Base-by-base conservation (phyloP, 2,888 invertebrate species). In the Laspeyria flexula region DNA sequence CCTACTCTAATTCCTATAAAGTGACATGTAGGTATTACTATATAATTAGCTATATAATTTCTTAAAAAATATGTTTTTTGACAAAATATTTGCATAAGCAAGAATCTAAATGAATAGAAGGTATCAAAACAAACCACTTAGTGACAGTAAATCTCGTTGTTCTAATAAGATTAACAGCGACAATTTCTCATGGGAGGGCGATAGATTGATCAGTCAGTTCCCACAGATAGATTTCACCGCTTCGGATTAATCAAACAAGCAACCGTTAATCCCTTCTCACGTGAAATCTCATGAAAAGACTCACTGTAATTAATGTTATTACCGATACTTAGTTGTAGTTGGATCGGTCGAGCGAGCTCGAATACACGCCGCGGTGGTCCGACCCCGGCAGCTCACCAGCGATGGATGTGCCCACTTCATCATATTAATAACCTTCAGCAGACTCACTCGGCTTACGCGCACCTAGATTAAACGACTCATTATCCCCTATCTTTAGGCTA, bases 381-480 rank as follows among this genome's bases (percentile, higher is more conserved):
- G 73, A 38, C 58, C 58, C 58, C 73, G 67, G 66, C 71, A 71
- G 71, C 72, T 27, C 60, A 57, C 51, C 42, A 46, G 43, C 79
- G 83, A 85, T 81, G 72, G 85, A 89, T 88, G 81, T 65, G 75
- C 68, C 76, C 85, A 82, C 85, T 89, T 80, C 82, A 82, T 90
- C 90, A 88, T 85, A 83, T 85, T 89, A 90, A 91, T 91, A 83
- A 85, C 84, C 77, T 75, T 78, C 84, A 65, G 77, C 77, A 64
- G 75, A 81, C 86, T 76, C 85, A 91, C 91, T 90, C 81, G 88
- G 86, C 88, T 91, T 91, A 91, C 91, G 91, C 91, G 82, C 81
- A 75, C 78, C 82, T 86, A 86, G 83, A 85, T 85, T 73, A 83
- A 85, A 74, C 58, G 73, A 70, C 85, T 90, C 91, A 91, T 91